phyloP scores from a whole-genome alignment of 2,797 vertebrate species.

The Carapus acus region DNA sequence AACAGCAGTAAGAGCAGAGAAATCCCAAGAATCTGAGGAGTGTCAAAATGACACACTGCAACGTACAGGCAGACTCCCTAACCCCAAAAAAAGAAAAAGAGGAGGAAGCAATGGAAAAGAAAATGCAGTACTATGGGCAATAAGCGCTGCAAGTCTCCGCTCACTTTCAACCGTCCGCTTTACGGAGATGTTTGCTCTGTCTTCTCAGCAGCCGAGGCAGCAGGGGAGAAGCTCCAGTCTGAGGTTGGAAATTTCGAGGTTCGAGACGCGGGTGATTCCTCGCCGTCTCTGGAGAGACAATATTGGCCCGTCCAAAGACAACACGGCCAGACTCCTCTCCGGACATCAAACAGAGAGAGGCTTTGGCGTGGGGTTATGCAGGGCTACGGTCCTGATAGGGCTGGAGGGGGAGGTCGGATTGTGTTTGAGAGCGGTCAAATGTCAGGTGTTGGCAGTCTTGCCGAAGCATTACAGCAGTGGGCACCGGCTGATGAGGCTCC shows the following conservation, averaged over 20 bases:
- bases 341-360: background rate
- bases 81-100: constrained; percentile 26
- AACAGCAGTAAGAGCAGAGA: too few species aligned
- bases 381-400: constrained; percentile 30
- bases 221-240: constrained; percentile 10
- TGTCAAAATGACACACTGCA: too few species aligned
- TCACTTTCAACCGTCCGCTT: constrained; percentile 50
- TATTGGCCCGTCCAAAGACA: constrained; percentile 24
- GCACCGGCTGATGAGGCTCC: constrained; percentile 11
- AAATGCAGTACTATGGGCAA: constrained; percentile 12
- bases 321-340: constrained; percentile 19
- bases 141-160: constrained; percentile 41
- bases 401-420: constrained; percentile 27
- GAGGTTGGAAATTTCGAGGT: constrained; percentile 22
- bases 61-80: too few species aligned
- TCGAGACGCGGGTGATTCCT: constrained; percentile 23
- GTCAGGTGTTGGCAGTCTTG: constrained; percentile 23
- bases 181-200: constrained; percentile 28
- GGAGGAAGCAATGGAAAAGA: constrained; percentile 8
- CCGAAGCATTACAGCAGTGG: background rate
- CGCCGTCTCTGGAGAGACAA: constrained; percentile 21
- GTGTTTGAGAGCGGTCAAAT: constrained; percentile 37
- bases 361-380: too few species aligned
- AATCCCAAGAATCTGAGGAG: too few species aligned
- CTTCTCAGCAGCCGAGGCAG: constrained; percentile 12